Percentiles rank a stretch among this genome's conserved stretches.
These are phyloP conservation scores for Choloepus hoffmanni DNA, from an alignment of 2,113 vertebrate species.

Conservation along the genomic window DNA sequence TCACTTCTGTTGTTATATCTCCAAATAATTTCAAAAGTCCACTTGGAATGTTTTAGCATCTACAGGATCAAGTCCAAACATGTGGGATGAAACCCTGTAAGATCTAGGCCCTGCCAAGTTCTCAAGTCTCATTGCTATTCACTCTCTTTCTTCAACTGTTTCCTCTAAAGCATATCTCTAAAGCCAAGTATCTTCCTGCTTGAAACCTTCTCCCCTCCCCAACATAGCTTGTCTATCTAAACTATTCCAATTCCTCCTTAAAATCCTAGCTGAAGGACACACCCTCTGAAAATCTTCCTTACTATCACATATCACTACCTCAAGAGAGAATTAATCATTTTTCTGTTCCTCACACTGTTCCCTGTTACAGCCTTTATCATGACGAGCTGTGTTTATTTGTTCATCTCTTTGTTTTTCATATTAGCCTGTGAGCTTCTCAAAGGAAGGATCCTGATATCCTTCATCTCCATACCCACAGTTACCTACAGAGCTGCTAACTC, in stretches of 20 bases:
- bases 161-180: background rate
- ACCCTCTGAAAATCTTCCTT: constrained; percentile 26
- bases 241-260: background rate
- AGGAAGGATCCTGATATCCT: background rate
- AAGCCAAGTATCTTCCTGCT: background rate
- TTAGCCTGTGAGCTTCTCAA: background rate
- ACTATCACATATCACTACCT: no score
- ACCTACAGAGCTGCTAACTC: background rate
- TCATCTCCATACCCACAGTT: background rate
- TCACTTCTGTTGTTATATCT: background rate
- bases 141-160: background rate
- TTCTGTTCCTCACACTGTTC: background rate
- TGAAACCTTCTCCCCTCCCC: background rate
- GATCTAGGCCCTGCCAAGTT: background rate
- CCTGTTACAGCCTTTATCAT: background rate
- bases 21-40: background rate
- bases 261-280: background rate
- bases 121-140: background rate
- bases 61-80: background rate
- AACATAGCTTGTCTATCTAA: background rate
- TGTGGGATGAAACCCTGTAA: background rate
- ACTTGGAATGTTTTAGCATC: background rate
- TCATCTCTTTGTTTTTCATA: background rate
- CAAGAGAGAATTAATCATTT: background rate
- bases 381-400: background rate